Evolutionary conservation across 2,113 vertebrate genomes (phyloP).

Genomic region (Corvus moneduloides): DNA sequence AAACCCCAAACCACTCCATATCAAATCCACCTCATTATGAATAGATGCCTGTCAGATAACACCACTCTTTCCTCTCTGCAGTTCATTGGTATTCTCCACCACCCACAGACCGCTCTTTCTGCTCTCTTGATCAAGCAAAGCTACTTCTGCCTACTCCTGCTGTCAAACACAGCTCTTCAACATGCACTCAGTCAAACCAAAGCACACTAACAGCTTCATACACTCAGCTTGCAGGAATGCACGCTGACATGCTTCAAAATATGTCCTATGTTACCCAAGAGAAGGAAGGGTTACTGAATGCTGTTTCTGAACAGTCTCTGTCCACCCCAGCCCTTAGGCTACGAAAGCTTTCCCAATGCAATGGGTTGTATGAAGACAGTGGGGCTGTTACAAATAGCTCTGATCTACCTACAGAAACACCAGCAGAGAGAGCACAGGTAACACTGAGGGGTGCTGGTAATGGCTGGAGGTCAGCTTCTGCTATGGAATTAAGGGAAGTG

Average conservation of each 20-base stretch:
- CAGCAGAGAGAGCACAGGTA: neutral
- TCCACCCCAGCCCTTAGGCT: neutral
- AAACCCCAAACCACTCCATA: neutral
- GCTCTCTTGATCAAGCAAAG: neutral
- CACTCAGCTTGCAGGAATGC: neutral
- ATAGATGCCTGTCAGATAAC: neutral
- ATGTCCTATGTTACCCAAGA: fast-evolving
- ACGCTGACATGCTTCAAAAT: neutral
- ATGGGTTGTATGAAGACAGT: neutral
- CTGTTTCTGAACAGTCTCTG: neutral
- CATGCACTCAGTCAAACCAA: neutral
- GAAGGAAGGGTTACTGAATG: neutral
- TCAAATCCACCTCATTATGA: neutral
- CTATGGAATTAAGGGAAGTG: neutral
- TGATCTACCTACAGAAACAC: neutral
- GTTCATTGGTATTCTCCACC: neutral
- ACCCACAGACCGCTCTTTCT: neutral
- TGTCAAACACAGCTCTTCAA: neutral
- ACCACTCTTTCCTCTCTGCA: neutral
- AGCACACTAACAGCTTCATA: neutral
- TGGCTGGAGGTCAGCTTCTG: neutral
- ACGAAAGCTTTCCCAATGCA: neutral
- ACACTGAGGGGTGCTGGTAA: neutral
- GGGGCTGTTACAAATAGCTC: neutral
- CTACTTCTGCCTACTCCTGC: neutral